phyloP scores from a whole-genome alignment of 2,888 invertebrate genomes.

The Dryobota labecula region DNA sequence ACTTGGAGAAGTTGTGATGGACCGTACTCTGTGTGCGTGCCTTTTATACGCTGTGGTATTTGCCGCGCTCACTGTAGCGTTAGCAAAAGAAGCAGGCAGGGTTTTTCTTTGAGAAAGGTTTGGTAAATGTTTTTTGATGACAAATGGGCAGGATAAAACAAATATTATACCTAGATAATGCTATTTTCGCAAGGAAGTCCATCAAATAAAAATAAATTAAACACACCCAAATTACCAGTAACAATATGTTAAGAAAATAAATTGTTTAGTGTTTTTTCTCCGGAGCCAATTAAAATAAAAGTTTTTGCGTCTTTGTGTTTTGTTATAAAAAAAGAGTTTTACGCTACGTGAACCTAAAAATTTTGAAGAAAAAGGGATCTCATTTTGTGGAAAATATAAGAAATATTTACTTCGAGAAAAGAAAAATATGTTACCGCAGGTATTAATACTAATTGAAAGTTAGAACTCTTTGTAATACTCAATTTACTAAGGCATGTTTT shows the following conservation, averaged over 20 bases:
- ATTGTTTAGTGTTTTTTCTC: not conserved
- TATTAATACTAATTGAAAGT: constrained; percentile 38
- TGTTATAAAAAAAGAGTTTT: constrained; percentile 20
- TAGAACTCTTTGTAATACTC: constrained; percentile 37
- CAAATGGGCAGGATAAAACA: not conserved
- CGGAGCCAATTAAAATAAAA: constrained; percentile 27
- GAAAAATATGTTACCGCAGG: not conserved
- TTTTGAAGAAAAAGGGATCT: not conserved
- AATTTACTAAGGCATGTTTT: constrained; percentile 22
- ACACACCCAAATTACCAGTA: not conserved
- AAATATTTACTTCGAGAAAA: constrained; percentile 3
- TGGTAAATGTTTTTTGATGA: not conserved
- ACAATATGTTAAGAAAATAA: not conserved
- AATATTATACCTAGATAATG: not conserved
- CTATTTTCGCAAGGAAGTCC: no score
- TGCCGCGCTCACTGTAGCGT: constrained; percentile 68
- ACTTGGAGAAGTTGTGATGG: constrained; percentile 72
- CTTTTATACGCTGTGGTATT: constrained; percentile 73
- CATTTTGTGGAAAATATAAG: not conserved
- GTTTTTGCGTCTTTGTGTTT: constrained; percentile 15
- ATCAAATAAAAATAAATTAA: not conserved
- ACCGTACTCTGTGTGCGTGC: constrained; percentile 36
- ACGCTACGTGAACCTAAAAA: constrained; percentile 17
- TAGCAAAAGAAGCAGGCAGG: constrained; percentile 62
- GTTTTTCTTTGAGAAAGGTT: not conserved